A percentile compares a stretch with the other conserved stretches of the same genome.
Conservation (phyloP, 2,888 invertebrate genomes). For the Azorinus chamasolen region DNA sequence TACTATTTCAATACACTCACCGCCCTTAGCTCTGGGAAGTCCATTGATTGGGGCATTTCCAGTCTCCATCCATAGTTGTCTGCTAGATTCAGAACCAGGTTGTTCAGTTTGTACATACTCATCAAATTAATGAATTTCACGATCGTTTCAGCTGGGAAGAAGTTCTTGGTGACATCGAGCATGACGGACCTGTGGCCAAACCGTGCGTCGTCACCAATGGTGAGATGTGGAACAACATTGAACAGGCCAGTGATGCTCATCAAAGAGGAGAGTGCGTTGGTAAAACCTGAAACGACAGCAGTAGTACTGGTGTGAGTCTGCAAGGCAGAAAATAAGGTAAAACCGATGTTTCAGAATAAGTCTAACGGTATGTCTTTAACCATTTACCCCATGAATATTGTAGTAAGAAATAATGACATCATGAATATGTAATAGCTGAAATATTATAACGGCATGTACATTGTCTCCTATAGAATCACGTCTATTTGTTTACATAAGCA, state of each 20-base stretch:
- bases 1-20: constrained; percentile 4
- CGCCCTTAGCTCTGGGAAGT: constrained; percentile 18
- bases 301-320: no score
- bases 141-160: constrained; percentile 2
- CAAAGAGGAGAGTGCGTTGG: constrained; percentile 37
- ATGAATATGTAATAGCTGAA: no score
- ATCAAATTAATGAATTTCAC: constrained; percentile 37
- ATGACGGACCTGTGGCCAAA: constrained; percentile 17
- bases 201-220: constrained; percentile 35
- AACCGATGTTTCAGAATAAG: not conserved
- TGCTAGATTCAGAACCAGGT: constrained; percentile 35
- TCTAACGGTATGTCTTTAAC: no score
- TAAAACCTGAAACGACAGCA: constrained; percentile 27
- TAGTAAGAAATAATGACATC: no score
- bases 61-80: constrained; percentile 36
- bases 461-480: no score
- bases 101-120: constrained; percentile 54
- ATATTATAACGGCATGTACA: no score
- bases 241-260: constrained; percentile 23
- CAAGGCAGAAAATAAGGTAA: not conserved
- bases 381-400: no score
- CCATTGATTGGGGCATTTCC: not conserved
- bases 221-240: constrained; percentile 18
- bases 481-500: no score
- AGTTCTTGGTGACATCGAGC: constrained; percentile 46